phyloP scores from a whole-genome alignment of 2,113 vertebrate genomes.

The Lepus americanus region DNA sequence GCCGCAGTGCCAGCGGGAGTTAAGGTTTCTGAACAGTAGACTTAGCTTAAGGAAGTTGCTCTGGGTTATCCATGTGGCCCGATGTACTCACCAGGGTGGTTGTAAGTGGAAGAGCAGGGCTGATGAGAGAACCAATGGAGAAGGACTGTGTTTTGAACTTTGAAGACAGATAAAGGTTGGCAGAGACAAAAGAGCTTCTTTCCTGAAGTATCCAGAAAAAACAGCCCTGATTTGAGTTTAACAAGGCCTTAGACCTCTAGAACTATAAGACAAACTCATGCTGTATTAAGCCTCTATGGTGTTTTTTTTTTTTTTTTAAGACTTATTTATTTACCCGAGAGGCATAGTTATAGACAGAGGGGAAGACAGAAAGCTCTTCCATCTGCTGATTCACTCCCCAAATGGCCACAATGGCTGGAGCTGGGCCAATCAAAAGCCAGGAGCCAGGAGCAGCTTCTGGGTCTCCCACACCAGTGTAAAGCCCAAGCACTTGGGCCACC shows the following conservation, averaged over 20 bases:
- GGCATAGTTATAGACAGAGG: no score
- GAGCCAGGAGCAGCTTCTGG: no score
- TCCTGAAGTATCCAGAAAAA: neutral
- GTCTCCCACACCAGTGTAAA: no score
- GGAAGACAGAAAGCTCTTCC: no score
- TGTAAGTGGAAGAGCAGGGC: neutral
- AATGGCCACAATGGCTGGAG: no score
- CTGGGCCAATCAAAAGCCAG: no score
- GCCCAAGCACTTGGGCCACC: no score
- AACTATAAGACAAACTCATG: neutral
- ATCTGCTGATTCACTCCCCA: no score
- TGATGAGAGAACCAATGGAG: neutral
- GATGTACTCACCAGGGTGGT: no score
- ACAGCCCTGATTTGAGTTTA: neutral
- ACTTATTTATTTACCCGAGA: no score
- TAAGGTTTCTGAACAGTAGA: neutral
- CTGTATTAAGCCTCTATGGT: neutral
- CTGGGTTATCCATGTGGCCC: neutral
- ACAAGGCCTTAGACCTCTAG: neutral
- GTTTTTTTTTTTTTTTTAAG: no score
- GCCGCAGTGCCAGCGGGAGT: no score
- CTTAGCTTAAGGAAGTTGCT: neutral
- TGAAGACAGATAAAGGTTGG: neutral
- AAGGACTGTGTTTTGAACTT: neutral
- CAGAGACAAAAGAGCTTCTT: neutral